Evolutionary conservation across 2,113 vertebrate genomes (phyloP), one percentile per base, ranked within the genome.

Genomic region (Paralichthys olivaceus): DNA sequence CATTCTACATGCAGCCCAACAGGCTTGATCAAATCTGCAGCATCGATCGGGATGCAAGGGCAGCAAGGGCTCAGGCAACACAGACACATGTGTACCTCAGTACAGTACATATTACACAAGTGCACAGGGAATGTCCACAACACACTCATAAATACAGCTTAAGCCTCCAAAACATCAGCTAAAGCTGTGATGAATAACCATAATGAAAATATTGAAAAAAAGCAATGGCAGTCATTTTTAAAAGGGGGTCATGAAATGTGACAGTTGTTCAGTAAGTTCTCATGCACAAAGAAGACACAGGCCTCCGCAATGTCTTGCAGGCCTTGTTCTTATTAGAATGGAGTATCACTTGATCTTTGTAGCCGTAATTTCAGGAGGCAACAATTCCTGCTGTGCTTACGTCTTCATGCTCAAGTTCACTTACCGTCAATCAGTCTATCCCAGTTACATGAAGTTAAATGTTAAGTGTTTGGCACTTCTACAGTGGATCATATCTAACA

Each of bases 21-120:
- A 79, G 88, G 83, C 84, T 88, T 89, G 90, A 94, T 94, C 92
- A 93, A 91, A 94, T 94, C 90, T 91, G 85, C 57, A 2, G 66
- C 86, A 93, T 93, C 77, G 91, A 94, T 93, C 84, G 70, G 61
- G 81, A 81, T 34, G 67, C 60, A 45, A 66, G 81, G 81, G 64
- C 86, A 72, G 83, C 55, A 54, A 74, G 83, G 72, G 68, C 78
- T 75, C 45, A 65, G 86, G 73, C 88, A 85, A 80, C 80, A 88
- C n/a, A 45, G 72, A 87, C 84, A 85, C 67, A 65, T 37, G 49
- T 77, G 67, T 29, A 15, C 57, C 29, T 45, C 69, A 68, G 72
- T 69, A 82, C 74, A 71, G 65, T 77, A 77, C 45, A 77, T 12
- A n/a, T 56, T 49, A 72, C 64, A 71, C 60, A 83, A 25, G 69